These are phyloP conservation scores for Pteromalus puparum DNA, from an alignment of 1,140 invertebrate species.

Conservation along the genomic window DNA sequence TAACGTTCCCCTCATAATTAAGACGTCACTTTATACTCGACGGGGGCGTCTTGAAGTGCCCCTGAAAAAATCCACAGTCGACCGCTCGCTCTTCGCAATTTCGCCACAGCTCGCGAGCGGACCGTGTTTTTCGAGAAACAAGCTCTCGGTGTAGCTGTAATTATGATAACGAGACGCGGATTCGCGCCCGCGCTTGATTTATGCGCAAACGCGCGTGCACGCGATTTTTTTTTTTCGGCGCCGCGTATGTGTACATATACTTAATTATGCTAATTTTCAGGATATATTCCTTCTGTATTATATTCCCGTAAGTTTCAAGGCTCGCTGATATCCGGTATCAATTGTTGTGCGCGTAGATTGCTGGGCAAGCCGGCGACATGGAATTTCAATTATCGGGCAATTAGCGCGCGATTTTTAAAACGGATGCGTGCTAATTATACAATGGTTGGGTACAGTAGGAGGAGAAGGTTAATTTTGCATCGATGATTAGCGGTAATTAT, in stretches of 20 bases:
- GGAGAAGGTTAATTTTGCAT: neutral
- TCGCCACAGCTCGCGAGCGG: slow-evolving; percentile 38
- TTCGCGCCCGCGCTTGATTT: slow-evolving; percentile 17
- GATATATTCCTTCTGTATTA: too few species aligned
- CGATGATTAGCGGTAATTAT: slow-evolving; percentile 20
- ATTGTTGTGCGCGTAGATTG: too few species aligned
- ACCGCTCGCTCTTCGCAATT: slow-evolving; percentile 50
- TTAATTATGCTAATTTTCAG: slow-evolving; percentile 21
- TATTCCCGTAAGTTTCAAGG: too few species aligned
- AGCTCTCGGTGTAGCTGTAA: slow-evolving; percentile 7
- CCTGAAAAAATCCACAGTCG: neutral
- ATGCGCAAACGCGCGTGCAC: neutral
- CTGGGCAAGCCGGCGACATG: too few species aligned
- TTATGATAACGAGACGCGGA: slow-evolving; percentile 37
- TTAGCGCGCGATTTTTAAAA: neutral
- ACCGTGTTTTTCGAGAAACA: slow-evolving; percentile 14
- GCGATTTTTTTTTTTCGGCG: neutral
- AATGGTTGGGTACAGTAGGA: too few species aligned
- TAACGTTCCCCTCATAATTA: slow-evolving; percentile 67
- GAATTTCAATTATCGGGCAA: too few species aligned
- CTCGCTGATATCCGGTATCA: too few species aligned
- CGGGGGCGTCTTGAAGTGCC: slow-evolving; percentile 43
- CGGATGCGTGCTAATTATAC: neutral
- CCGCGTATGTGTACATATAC: neutral
- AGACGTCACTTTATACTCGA: slow-evolving; percentile 68